phyloP scores from a whole-genome alignment of 1,140 invertebrate species.

The Bombus haemorrhoidalis region DNA sequence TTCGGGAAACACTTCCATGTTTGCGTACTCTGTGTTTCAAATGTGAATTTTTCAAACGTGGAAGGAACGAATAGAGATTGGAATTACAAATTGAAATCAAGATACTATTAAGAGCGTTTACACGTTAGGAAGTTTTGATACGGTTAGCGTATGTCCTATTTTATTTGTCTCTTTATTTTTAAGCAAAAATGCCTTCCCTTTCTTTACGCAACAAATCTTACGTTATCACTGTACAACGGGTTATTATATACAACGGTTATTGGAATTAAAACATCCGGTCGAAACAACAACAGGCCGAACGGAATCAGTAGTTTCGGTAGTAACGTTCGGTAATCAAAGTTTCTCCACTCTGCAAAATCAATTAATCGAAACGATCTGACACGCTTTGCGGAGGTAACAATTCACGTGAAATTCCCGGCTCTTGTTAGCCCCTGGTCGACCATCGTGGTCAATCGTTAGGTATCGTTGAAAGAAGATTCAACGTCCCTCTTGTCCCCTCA shows the following conservation, averaged over 20 bases:
- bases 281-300: too few species aligned
- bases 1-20: neutral
- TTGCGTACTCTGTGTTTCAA: neutral
- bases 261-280: neutral
- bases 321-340: slow-evolving; percentile 28
- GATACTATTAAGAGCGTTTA: neutral
- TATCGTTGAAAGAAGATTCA: slow-evolving; percentile 42
- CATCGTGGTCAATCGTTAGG: slow-evolving; percentile 49
- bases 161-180: neutral
- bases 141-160: neutral
- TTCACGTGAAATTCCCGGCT: slow-evolving; percentile 42
- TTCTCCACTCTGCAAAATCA: slow-evolving; percentile 39
- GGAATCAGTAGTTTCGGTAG: too few species aligned
- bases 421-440: slow-evolving; percentile 27
- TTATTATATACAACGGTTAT: too few species aligned
- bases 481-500: neutral
- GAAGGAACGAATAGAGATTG: neutral
- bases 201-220: neutral
- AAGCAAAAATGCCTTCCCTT: neutral
- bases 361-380: slow-evolving; percentile 65
- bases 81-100: neutral
- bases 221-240: too few species aligned
- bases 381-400: slow-evolving; percentile 24
- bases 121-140: neutral
- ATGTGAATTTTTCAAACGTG: neutral